phyloP scores from a whole-genome alignment of 2,797 vertebrate genomes.

The Paedocypris micromegethes region DNA sequence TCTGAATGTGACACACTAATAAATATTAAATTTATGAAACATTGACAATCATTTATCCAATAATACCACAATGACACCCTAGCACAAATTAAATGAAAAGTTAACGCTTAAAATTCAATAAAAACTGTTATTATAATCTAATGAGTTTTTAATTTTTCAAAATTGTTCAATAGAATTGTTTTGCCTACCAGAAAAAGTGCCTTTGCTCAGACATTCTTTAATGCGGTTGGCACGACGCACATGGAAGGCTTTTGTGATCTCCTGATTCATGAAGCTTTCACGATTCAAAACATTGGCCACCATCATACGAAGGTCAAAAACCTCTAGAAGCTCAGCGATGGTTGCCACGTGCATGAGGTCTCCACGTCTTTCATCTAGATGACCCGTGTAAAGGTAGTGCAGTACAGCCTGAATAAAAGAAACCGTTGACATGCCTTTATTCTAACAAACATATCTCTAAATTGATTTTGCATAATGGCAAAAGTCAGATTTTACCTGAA shows the following conservation, averaged over 20 bases:
- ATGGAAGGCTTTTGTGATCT: constrained; percentile 92
- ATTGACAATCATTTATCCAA: neutral
- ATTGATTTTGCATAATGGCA: too few relatives aligned
- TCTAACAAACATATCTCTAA: too few relatives aligned
- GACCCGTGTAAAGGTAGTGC: constrained; percentile 83
- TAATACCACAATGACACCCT: constrained; percentile 14
- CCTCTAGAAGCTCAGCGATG: constrained; percentile 86
- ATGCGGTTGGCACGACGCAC: constrained; percentile 88
- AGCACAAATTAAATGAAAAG: neutral
- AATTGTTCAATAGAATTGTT: too few relatives aligned
- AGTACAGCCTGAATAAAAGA: constrained; percentile 68
- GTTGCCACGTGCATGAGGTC: constrained; percentile 87
- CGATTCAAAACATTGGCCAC: constrained; percentile 87
- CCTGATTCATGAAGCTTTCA: constrained; percentile 93
- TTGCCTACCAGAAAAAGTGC: constrained; percentile 78
- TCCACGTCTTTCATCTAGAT: constrained; percentile 69
- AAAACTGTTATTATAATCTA: neutral
- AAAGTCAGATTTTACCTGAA: constrained; percentile 59
- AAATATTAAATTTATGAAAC: neutral
- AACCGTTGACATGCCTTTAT: too few relatives aligned
- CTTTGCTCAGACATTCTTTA: constrained; percentile 84
- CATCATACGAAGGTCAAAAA: constrained; percentile 92
- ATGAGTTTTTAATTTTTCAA: too few relatives aligned
- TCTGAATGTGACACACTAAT: constrained; percentile 4
- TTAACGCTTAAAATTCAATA: neutral